Evolutionary conservation across 2,888 invertebrate genomes (phyloP), one percentile per base, ranked within the genome.

Genomic region (Mimas tiliae): DNA sequence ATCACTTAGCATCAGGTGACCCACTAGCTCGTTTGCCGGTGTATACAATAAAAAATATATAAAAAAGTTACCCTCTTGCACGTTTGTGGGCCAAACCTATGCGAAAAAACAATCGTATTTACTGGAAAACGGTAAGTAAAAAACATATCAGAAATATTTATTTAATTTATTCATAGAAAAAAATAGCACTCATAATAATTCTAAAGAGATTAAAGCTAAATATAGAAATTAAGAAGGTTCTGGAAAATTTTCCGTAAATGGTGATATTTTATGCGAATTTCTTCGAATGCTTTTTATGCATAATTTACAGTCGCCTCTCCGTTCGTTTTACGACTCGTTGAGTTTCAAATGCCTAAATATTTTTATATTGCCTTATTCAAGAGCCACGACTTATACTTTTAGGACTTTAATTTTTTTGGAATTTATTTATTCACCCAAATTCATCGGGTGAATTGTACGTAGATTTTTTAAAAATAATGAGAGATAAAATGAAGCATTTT

Each of bases 131-230:
- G 27, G 27, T 27, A 27, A 4, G 27, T 27, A 27, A 27, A n/a
- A 27, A 27, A 4, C 27, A 4, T 27, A 1, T 27, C 27, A 27
- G 27, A 27, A 27, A 27, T 27, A 27, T 27, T 3, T 27, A n/a
- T n/a, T n/a, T n/a, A n/a, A n/a, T n/a, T n/a, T n/a, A n/a, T n/a
- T 52, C 64, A 67, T 70, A 67, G 64, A 66, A 64, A 69, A 67
- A 70, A 73, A 70, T 69, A 67, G 70, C 69, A 65, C 38, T 38
- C 12, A 72, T 76, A 65, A 72, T 76, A 65, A 76, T 76, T 78
- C 69, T 71, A 73, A 70, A 71, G 65, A 73, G 68, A 74, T 76
- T 73, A 63, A 75, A 72, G 50, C n/a, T n/a, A n/a, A 58, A 63
- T 51, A 47, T 62, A 64, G 19, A 48, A 63, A 27, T 63, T 47